A percentile compares a stretch with the other conserved stretches of the same genome.
Evolutionary conservation across 2,797 vertebrate genomes (phyloP).

Genomic region (Cirrhinus molitorella): DNA sequence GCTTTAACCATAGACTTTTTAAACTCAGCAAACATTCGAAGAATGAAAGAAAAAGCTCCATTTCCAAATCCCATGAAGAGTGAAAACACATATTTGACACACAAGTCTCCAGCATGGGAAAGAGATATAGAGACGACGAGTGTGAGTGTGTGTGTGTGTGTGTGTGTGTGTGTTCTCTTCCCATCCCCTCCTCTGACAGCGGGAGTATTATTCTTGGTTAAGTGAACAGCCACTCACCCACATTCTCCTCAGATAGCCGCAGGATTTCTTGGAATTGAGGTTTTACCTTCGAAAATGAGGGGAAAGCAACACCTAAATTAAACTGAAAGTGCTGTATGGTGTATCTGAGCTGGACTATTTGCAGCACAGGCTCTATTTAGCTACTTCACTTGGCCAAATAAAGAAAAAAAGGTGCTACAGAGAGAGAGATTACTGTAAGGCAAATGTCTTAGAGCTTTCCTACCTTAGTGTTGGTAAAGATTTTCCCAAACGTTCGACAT

Average conservation of each 20-base stretch:
- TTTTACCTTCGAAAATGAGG: slow-evolving; percentile 85
- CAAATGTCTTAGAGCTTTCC: not conserved
- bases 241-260: slow-evolving; percentile 95
- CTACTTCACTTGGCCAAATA: not conserved
- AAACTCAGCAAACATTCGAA: slow-evolving; percentile 63
- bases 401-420: not conserved
- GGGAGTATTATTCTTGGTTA: slow-evolving; percentile 61
- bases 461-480: slow-evolving; percentile 98
- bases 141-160: slow-evolving; percentile 36
- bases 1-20: slow-evolving; percentile 67
- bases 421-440: not conserved
- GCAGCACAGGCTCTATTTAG: slow-evolving; percentile 29
- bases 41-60: slow-evolving; percentile 68
- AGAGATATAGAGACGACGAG: slow-evolving; percentile 9
- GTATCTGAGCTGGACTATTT: slow-evolving; percentile 25
- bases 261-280: slow-evolving; percentile 99
- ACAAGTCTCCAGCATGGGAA: slow-evolving; percentile 48
- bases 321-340: slow-evolving; percentile 13
- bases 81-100: slow-evolving; percentile 60
- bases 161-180: slow-evolving; percentile 47
- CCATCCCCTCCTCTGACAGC: slow-evolving; percentile 38
- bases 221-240: slow-evolving; percentile 83
- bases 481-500: slow-evolving; percentile 98
- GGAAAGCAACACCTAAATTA: slow-evolving; percentile 36
- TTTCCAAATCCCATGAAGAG: slow-evolving; percentile 64